Conservation (phyloP, 2,113 vertebrate species). For the Anolis carolinensis region DNA sequence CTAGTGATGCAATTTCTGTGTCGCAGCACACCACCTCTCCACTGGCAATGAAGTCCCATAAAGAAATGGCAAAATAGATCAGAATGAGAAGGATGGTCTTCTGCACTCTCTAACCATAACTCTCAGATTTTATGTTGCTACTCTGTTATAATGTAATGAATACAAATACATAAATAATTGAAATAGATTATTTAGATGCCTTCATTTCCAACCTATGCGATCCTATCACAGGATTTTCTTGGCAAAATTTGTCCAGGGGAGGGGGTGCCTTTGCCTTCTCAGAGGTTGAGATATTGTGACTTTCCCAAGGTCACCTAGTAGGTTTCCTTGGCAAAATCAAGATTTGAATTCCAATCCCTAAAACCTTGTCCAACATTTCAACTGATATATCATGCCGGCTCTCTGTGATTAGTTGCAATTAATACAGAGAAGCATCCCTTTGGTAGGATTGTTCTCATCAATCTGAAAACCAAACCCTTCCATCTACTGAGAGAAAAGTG, state of each 20-base stretch:
- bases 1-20: background rate
- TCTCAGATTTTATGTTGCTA: background rate
- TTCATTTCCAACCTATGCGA: too few species aligned
- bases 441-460: background rate
- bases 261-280: too few species aligned
- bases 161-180: background rate
- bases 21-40: background rate
- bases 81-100: background rate
- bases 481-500: background rate
- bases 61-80: background rate
- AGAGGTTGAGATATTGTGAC: too few species aligned
- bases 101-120: background rate
- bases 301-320: too few species aligned
- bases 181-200: background rate
- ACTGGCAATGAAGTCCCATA: background rate
- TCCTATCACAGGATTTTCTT: too few species aligned
- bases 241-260: too few species aligned
- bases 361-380: too few species aligned
- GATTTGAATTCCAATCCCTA: too few species aligned
- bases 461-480: background rate
- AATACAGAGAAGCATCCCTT: background rate
- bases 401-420: background rate
- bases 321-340: too few species aligned
- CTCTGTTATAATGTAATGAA: background rate
- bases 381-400: too few species aligned